Conservation (phyloP, 1,140 invertebrate genomes). For the Pseudomyrmex gracilis region DNA sequence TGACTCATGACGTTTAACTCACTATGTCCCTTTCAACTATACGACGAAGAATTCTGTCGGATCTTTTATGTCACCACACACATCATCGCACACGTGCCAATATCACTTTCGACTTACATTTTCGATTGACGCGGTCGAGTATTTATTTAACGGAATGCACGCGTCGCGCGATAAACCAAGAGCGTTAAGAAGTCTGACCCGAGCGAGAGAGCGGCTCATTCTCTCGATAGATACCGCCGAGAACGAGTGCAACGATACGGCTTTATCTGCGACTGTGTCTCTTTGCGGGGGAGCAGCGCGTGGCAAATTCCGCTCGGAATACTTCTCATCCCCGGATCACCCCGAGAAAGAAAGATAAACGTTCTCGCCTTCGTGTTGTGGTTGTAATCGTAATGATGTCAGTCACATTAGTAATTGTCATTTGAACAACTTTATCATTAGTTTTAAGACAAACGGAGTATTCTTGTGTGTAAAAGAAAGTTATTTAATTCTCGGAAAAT, state of each 20-base stretch:
- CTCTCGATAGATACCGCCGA: constrained; percentile 38
- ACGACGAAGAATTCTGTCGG: no score
- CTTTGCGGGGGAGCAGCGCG: constrained; percentile 69
- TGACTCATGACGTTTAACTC: no score
- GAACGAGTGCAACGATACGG: constrained; percentile 48
- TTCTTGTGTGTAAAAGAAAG: neutral
- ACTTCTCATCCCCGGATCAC: constrained; percentile 26
- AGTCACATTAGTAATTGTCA: constrained; percentile 3
- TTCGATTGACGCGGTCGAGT: constrained; percentile 21
- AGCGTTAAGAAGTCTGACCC: constrained; percentile 66
- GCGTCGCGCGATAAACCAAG: constrained; percentile 46
- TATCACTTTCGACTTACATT: constrained; percentile 38
- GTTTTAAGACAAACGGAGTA: neutral
- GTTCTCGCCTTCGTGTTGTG: neutral
- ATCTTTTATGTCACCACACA: no score
- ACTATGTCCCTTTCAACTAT: no score
- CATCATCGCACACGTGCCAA: neutral
- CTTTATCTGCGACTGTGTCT: constrained; percentile 59
- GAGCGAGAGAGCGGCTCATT: constrained; percentile 48
- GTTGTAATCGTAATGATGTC: constrained; percentile 23
- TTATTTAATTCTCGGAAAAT: neutral
- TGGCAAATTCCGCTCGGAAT: constrained; percentile 72
- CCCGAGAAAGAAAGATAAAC: neutral
- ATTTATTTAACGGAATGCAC: neutral
- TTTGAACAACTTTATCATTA: neutral